These are phyloP conservation scores for Antedon mediterranea DNA, from an alignment of 53 echinoderm and acorn worm species.

Conservation along the genomic window DNA sequence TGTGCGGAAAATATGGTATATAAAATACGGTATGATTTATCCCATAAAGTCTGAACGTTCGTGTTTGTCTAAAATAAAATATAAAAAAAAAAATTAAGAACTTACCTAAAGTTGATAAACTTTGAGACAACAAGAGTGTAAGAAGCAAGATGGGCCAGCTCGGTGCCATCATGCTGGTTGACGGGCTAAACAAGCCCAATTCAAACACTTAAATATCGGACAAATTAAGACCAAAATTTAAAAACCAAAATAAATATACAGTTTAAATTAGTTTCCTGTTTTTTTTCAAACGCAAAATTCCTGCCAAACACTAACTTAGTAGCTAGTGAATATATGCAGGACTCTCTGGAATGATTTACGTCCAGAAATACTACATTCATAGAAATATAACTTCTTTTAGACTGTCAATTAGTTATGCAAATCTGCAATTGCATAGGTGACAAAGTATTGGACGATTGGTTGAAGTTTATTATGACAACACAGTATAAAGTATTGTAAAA, in stretches of 20 bases:
- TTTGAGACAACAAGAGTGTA: background rate
- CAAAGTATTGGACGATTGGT: background rate
- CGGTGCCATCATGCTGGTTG: background rate
- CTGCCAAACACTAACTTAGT: background rate
- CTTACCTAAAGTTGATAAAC: background rate
- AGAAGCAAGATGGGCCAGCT: background rate
- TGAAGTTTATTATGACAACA: background rate
- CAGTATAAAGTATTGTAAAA: background rate
- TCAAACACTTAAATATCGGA: background rate
- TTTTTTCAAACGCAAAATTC: background rate
- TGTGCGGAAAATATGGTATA: too few relatives aligned
- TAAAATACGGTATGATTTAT: too few relatives aligned
- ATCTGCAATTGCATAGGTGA: background rate
- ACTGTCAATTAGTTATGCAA: slow-evolving; percentile 1
- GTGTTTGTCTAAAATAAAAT: background rate
- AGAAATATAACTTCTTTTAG: background rate
- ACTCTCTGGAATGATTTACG: background rate
- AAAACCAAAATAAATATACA: background rate
- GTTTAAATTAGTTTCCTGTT: background rate
- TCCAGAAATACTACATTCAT: background rate
- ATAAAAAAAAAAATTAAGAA: background rate
- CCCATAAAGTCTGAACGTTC: background rate
- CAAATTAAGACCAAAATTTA: background rate
- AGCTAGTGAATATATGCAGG: background rate
- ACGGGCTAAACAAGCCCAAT: background rate